Evolutionary conservation across 2,888 invertebrate species (phyloP), one percentile per base, ranked within the genome.

Genomic region (Eristalinus aeneus): DNA sequence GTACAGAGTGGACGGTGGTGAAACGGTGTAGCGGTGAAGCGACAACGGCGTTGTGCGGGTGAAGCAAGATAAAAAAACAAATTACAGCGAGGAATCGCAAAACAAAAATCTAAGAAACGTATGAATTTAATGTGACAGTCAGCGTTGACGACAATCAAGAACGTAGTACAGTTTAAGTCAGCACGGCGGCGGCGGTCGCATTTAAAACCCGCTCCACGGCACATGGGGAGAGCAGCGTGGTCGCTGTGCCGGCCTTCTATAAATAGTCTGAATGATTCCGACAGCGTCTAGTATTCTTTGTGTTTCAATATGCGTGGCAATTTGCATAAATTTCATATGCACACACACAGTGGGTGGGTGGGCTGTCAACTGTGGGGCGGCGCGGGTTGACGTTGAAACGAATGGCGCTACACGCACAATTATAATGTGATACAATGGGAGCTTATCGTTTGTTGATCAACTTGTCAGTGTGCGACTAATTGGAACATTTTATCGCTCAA

Each of bases 381-480:
- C 27, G 39, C n/a, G 12, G 65, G 58, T 53, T 60, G 27, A 16
- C 16, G 36, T 39, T 67, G 12, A 85, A 76, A 11, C 56, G 39
- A 68, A 58, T 68, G 75, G 71, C 46, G n/a, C 67, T 61, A 20
- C 54, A 53, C 22, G 36, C 31, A 69, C 61, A 60, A 32, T 76
- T 2, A 36, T 53, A 16, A 22, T 32, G 32, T 46, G 78, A 56
- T 67, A 73, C 67, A 86, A 86, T 86, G 73, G 71, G 71, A 64
- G 77, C 82, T 86, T 82, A 82, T 86, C 86, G 74, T 69, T 77
- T 77, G 77, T 65, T 86, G 86, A 86, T 86, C 82, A 82, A 86
- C 82, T 82, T 86, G 86, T 81, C 86, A 82, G 86, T 74, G 56
- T 74, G 82, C 77, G 74, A 82, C 86, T 86, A 86, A 86, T 86